Evolutionary conservation across 2,797 vertebrate species (phyloP).

Genomic region (Bradypus variegatus): DNA sequence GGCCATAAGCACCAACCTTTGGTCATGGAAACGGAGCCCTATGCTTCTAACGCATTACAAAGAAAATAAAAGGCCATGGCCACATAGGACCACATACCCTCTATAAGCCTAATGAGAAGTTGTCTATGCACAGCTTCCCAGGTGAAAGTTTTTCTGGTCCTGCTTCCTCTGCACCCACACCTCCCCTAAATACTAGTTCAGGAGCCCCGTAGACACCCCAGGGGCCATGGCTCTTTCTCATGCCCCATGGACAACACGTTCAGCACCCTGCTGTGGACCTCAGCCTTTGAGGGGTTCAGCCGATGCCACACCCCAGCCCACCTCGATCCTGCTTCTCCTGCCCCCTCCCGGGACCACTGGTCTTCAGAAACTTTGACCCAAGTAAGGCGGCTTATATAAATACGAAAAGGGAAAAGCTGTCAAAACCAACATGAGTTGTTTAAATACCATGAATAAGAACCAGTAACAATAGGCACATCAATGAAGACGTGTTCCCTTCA

Average conservation of each 20-base stretch:
- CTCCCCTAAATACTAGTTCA: neutral
- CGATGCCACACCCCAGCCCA: neutral
- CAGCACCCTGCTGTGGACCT: neutral
- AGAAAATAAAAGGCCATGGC: constrained; percentile 63
- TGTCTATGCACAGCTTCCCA: constrained; percentile 51
- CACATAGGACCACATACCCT: constrained; percentile 43
- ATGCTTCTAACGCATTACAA: constrained; percentile 60
- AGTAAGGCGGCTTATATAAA: constrained; percentile 66
- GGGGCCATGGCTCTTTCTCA: neutral
- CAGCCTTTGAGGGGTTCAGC: neutral
- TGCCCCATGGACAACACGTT: neutral
- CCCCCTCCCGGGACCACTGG: neutral
- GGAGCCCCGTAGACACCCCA: constrained; percentile 13
- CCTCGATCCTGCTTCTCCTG: constrained; percentile 28
- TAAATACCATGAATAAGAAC: constrained; percentile 73
- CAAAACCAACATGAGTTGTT: constrained; percentile 75
- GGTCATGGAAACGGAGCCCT: constrained; percentile 42
- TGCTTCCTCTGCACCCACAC: neutral
- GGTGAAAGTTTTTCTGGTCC: constrained; percentile 46
- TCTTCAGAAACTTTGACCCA: constrained; percentile 40
- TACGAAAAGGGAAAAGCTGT: constrained; percentile 66
- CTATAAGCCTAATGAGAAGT: constrained; percentile 64
- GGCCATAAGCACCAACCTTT: constrained; percentile 32
- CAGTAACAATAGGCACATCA: constrained; percentile 72
- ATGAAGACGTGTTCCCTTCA: constrained; percentile 76